Base-by-base conservation (phyloP, 35 echinoderm and acorn worm genomes). In the Acanthaster planci region DNA sequence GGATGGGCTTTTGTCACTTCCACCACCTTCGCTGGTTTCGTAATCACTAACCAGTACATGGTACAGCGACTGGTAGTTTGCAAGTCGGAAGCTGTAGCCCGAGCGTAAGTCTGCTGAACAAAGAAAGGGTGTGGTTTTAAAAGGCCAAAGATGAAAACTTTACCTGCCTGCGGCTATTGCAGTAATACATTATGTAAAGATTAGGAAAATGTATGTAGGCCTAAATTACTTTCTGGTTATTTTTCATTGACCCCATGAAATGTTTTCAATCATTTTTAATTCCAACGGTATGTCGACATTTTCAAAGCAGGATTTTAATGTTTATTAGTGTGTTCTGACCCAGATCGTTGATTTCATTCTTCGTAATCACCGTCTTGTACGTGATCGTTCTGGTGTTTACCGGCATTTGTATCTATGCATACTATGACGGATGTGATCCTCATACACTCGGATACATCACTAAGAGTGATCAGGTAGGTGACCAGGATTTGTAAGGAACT, bases 21-120 rank as follows among this genome's bases (percentile, higher is more conserved):
- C 0, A 72, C 34, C 14, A 72, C 23, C 14, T 12, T 72, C 26
- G 2, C 30, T 12, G 34, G 34, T 21, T 2, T 72, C 30, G 26
- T 72, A 12, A 35, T 72, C 8, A 34, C 8, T 26, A 72, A 72
- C 23, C 64, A 72, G 26, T 72, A 72, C 64, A 72, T 72, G 64
- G 64, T 72, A 26, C 64, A 72, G 64, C 22, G 64, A 72, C 26
- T 72, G 64, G 64, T 72, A 1, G 23, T 72, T 26, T 72, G 64
- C 29, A 72, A 72, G 9, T 72, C 64, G 30, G 64, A 72, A 29
- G 34, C 26, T 14, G 26, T 30, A 1, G 64, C 64, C 26, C 22
- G 64, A 72, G 7, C 34, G 64, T 72, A 72, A 72, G 64, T 35
- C 5, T 0, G 64, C 0, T 26, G 2, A 47, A 47, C 42, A 12